phyloP scores from a whole-genome alignment of 2,113 vertebrate genomes.

The Echinops telfairi region DNA sequence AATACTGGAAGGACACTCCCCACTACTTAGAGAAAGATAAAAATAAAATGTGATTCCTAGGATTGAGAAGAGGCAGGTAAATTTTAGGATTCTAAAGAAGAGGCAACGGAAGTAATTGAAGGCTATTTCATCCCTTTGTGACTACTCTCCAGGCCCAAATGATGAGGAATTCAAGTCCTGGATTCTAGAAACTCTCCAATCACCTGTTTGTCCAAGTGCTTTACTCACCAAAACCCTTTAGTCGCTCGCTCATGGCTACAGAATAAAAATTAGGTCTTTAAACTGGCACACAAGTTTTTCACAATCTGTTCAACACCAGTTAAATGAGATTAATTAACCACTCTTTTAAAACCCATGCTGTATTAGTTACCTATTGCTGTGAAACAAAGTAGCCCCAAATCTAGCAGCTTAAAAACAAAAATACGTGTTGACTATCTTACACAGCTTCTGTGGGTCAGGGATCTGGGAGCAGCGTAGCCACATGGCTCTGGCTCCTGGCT shows the following conservation, averaged over 20 bases:
- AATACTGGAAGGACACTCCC: not conserved
- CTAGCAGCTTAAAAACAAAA: not conserved
- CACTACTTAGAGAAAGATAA: slow-evolving; percentile 7
- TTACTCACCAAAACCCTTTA: slow-evolving; percentile 40
- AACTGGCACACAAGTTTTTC: slow-evolving; percentile 9
- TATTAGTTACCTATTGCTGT: slow-evolving; percentile 34
- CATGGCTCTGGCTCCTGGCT: not conserved
- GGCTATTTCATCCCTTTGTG: slow-evolving; percentile 7
- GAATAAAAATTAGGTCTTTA: slow-evolving; percentile 58
- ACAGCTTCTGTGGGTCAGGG: not conserved
- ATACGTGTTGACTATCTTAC: not conserved
- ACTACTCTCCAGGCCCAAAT: slow-evolving; percentile 35
- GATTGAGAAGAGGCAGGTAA: not conserved
- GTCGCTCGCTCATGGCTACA: not conserved
- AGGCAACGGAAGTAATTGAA: slow-evolving; percentile 22
- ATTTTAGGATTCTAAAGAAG: slow-evolving; percentile 41
- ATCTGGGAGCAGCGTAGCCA: not conserved
- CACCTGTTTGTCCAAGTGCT: slow-evolving; percentile 40
- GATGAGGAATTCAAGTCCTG: slow-evolving; percentile 9
- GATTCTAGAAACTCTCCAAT: slow-evolving; percentile 18
- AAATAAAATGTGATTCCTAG: not conserved
- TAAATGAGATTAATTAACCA: slow-evolving; percentile 48
- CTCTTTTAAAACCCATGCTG: slow-evolving; percentile 39
- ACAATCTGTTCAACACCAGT: slow-evolving; percentile 53
- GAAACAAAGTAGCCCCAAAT: slow-evolving; percentile 30